Conservation (phyloP, 2,113 vertebrate species). For the Megaceryle maxima region DNA sequence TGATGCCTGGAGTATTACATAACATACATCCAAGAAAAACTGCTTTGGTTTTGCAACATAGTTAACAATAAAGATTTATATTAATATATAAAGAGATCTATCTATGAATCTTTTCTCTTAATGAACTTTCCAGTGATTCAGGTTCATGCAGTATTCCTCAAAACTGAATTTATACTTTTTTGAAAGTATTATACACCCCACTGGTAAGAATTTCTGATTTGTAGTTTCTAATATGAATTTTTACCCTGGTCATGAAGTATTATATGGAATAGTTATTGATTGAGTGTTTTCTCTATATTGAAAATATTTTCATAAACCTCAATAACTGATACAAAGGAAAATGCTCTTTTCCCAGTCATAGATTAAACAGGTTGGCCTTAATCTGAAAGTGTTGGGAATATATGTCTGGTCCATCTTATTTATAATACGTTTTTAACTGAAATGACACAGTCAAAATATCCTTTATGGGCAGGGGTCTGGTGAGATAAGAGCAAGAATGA, state of each 20-base stretch:
- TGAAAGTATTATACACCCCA: not conserved
- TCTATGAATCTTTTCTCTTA: not conserved
- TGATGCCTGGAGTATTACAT: not conserved
- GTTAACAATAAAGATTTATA: not conserved
- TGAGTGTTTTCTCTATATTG: not conserved
- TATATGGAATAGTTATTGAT: not conserved
- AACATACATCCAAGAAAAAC: not conserved
- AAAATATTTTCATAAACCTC: not conserved
- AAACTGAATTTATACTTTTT: not conserved
- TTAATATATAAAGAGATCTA: not conserved
- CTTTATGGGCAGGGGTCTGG: rapidly evolving
- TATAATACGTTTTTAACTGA: not conserved
- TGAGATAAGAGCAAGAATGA: not conserved
- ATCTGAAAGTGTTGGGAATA: not conserved
- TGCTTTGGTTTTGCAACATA: not conserved
- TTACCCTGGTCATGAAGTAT: not conserved
- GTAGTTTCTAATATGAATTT: not conserved
- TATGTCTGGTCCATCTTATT: not conserved
- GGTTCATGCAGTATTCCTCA: rapidly evolving
- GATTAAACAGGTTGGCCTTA: not conserved
- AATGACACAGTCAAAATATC: not conserved
- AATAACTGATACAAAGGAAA: not conserved
- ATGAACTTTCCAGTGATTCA: not conserved
- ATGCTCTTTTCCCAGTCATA: not conserved
- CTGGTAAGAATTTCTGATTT: not conserved